Base-by-base conservation (phyloP, 2,113 vertebrate genomes). In the Pseudopipra pipra region DNA sequence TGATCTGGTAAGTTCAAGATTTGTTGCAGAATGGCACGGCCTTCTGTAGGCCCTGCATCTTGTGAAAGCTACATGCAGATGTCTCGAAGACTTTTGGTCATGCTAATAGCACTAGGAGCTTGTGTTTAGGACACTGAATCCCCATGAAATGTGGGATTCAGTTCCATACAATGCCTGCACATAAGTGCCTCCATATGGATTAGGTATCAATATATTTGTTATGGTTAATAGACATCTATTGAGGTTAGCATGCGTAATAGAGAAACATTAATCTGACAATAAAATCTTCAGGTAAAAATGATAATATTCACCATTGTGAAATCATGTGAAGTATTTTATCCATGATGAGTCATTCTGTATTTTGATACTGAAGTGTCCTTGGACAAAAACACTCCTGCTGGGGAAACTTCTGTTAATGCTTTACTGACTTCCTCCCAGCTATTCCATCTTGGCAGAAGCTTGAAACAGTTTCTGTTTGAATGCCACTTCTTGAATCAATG, bases 381-480 rank as follows among this genome's bases (percentile, higher is more conserved):
- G 39, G 31, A 54, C 30, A 73, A 74, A 95, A 88, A 20, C 19
- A 39, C 43, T 91, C 54, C 70, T 1, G 0, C 56, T 87, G 49
- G 24, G 31, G 41, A 89, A 85, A 70, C 35, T 91, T 82, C 82
- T 97, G 91, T 41, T 87, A 75, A 62, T 83, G 82, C 17, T 94
- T 92, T 93, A 65, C 41, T 51, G 58, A 93, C 81, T 94, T 92
- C 80, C 80, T 95, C 58, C 67, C 46, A 83, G 62, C 23, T 95
- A 70, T 93, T 87, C 37, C 8, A 16, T 85, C 41, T 79, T 91
- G 51, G 58, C 85, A 91, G 55, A 83, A 96, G n/a, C 37, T 89
- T 91, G 63, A 89, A 91, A 73, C 19, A 49, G 23, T 93, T 96
- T 93, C 56, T 87, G 27, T 70, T 54, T 85, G 62, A 91, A 91